Base-by-base conservation (phyloP, 2,797 vertebrate genomes). In the Cyclopterus lumpus region DNA sequence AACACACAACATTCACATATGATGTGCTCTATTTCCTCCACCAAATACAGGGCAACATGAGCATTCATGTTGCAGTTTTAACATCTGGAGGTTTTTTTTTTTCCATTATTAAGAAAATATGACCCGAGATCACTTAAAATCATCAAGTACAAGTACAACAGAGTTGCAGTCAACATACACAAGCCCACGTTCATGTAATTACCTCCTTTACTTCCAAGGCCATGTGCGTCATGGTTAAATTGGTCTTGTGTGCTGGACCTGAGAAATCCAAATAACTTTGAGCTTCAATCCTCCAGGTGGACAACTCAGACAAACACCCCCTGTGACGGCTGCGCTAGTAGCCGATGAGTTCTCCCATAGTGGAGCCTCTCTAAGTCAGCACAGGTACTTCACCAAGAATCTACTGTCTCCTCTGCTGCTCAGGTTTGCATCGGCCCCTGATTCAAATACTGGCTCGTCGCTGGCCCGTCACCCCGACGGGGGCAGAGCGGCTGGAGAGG, bases 121-220 rank as follows among this genome's bases (percentile, higher is more conserved):
- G 24, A 60, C 20, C 3, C 20, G 20, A 61, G 42, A 62, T 67
- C 14, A 57, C 12, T 26, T 32, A 14, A 6, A 49, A 10, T 38
- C 42, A 51, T 40, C 15, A n/a, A n/a, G n/a, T 61, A 22, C 16
- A 49, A 22, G 44, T 24, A 8, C 14, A 51, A 55, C 30, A 62
- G 22, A 63, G 59, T 53, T 12, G 1, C 4, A 51, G 15, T 1
- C 22, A 80, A 36, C 24, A 53, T 1, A 57, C 24, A 75, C 14
- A 68, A 40, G 8, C 20, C n/a, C n/a, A 51, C 24, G 20, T 24
- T 58, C 9, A 6, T 58, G 28, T 32, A 20, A 55, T 90, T 92
- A 94, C 93, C 93, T 93, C 79, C 51, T 57, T 87, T 3, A 66
- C 83, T 77, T 88, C 91, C 91, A 93, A 77, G 73, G 70, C 49